A percentile compares a stretch with the other conserved stretches of the same genome.
Conservation (phyloP, 2,797 vertebrate species). For the Tapirus indicus region DNA sequence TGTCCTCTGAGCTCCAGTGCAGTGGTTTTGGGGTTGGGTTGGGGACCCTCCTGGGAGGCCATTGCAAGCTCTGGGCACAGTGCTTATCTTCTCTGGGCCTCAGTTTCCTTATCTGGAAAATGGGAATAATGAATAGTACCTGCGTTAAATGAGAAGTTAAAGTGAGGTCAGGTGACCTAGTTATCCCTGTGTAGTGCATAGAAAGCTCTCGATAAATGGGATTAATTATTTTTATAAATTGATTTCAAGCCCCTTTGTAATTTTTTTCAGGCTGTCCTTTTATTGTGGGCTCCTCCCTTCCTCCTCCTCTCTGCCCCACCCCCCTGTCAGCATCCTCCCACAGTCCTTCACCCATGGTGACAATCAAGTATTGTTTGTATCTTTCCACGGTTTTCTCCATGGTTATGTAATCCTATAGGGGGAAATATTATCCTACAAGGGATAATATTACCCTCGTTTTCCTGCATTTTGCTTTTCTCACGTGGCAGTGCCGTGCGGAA, state of each 20-base stretch:
- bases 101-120: conserved; percentile 49
- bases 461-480: neutral
- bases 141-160: neutral
- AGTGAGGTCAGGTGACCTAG: neutral
- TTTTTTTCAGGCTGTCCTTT: neutral
- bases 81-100: neutral
- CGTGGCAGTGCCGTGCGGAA: neutral
- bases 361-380: neutral
- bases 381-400: neutral
- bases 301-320: too few species aligned
- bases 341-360: neutral
- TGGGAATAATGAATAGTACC: neutral
- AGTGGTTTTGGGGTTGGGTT: neutral
- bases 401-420: neutral
- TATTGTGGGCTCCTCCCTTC: neutral
- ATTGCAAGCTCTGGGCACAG: neutral
- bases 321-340: neutral
- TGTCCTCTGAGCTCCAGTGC: neutral
- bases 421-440: neutral
- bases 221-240: neutral
- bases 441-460: neutral
- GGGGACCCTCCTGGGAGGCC: neutral
- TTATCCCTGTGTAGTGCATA: neutral
- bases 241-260: neutral
- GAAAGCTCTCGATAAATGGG: neutral